Evolutionary conservation across 1,140 invertebrate genomes (phyloP).

Genomic region (Leptinotarsa lineolata): DNA sequence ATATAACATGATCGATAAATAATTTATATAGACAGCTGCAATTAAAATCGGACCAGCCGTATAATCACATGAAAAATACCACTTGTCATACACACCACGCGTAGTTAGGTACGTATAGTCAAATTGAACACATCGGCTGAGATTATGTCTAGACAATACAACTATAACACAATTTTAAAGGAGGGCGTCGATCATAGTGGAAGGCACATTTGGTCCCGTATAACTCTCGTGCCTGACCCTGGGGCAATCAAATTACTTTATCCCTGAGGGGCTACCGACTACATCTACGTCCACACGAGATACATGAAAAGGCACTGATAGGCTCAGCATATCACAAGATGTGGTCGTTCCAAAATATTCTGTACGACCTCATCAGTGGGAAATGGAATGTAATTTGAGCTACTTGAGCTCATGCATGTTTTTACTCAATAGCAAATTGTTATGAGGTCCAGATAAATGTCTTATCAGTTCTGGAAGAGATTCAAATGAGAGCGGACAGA

Average conservation of each 20-base stretch:
- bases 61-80: conserved; percentile 33
- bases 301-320: conserved; percentile 36
- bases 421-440: conserved; percentile 82
- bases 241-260: conserved; percentile 25
- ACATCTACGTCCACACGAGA: conserved; percentile 37
- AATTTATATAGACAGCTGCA: conserved; percentile 35
- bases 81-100: conserved; percentile 53
- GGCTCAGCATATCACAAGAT: conserved; percentile 42
- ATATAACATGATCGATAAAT: conserved; percentile 45
- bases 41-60: conserved; percentile 45
- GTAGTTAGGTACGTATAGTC: conserved; percentile 53
- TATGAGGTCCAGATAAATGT: conserved; percentile 83
- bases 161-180: conserved; percentile 36
- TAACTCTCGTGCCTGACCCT: conserved; percentile 28
- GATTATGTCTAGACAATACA: conserved; percentile 45
- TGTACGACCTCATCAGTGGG: conserved; percentile 40
- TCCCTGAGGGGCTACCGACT: conserved; percentile 44
- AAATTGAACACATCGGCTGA: conserved; percentile 55
- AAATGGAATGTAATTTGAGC: conserved; percentile 50
- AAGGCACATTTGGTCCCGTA: conserved; percentile 36
- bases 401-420: conserved; percentile 76
- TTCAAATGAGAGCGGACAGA: conserved; percentile 81
- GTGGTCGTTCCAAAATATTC: conserved; percentile 44
- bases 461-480: conserved; percentile 80
- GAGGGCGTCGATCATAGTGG: conserved; percentile 30